Conservation (phyloP, 2,113 vertebrate species). For the Smithornis capensis region DNA sequence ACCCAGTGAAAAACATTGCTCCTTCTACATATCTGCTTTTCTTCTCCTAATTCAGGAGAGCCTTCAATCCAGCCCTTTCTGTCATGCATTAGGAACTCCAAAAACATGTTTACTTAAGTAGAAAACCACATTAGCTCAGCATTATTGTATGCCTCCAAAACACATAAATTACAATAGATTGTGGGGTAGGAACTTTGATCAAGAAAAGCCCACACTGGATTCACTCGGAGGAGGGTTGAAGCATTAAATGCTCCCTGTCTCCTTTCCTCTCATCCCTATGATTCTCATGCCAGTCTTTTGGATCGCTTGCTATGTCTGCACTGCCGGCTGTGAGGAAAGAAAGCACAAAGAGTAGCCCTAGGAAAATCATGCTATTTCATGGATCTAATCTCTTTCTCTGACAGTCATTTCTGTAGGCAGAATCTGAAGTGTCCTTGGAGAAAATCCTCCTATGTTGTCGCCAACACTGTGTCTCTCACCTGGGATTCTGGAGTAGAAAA, state of each 20-base stretch:
- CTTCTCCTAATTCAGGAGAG: neutral
- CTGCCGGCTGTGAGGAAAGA: neutral
- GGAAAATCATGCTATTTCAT: neutral
- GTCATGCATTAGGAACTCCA: conserved; percentile 36
- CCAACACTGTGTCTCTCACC: rapidly evolving
- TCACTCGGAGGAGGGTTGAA: neutral
- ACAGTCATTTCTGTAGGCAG: neutral
- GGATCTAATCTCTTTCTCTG: neutral
- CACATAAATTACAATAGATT: conserved; percentile 34
- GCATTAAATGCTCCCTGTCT: neutral
- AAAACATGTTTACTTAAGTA: conserved; percentile 48
- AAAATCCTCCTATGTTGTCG: neutral
- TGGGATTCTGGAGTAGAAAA: neutral
- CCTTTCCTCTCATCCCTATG: neutral
- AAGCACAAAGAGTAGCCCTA: neutral
- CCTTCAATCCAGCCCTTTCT: neutral
- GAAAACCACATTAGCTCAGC: conserved; percentile 49
- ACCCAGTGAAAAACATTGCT: neutral
- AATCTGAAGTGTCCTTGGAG: neutral
- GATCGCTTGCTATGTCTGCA: neutral
- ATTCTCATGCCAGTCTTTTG: neutral
- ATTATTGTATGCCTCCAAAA: conserved; percentile 26
- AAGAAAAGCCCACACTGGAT: conserved; percentile 2
- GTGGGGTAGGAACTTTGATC: conserved; percentile 33
- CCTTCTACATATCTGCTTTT: neutral